These are phyloP conservation scores for Limonius californicus DNA, from an alignment of 1,140 invertebrate genomes.

Conservation along the genomic window DNA sequence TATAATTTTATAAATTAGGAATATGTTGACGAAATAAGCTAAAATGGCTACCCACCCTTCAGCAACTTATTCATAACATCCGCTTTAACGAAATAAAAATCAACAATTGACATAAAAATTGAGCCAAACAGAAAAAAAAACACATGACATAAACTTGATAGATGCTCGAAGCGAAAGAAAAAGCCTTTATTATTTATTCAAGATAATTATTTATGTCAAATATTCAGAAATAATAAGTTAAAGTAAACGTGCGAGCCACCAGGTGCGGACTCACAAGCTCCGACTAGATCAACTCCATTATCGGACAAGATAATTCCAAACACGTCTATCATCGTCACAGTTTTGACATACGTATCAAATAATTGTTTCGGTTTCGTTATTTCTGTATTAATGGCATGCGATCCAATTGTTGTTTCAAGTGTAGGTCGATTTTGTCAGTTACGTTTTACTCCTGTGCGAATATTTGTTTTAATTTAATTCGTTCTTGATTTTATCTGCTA, in stretches of 20 bases:
- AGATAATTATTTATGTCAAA: constrained; percentile 25
- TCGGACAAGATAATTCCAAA: constrained; percentile 32
- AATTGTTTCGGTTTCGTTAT: constrained; percentile 35
- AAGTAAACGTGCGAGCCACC: constrained; percentile 26
- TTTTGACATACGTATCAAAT: constrained; percentile 30
- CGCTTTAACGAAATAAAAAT: no score
- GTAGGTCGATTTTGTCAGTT: no score
- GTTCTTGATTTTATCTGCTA: no score
- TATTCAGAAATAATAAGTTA: constrained; percentile 23
- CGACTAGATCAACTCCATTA: constrained; percentile 28
- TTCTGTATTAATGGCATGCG: constrained; percentile 31
- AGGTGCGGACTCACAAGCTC: constrained; percentile 23
- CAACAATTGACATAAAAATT: no score
- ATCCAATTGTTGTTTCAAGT: no score
- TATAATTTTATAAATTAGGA: no score
- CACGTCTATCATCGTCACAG: constrained; percentile 36
- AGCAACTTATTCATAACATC: no score
- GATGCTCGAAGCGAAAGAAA: constrained; percentile 14
- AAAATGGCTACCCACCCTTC: no score
- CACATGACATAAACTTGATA: neutral
- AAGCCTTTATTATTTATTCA: constrained; percentile 21
- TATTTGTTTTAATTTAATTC: no score
- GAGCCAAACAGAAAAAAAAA: no score
- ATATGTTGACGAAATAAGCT: no score
- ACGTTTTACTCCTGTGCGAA: no score